Percentiles rank a stretch among this genome's conserved stretches.
These are phyloP conservation scores for Spizaetus ornatus DNA, from an alignment of 2,113 vertebrate species.

Conservation along the genomic window DNA sequence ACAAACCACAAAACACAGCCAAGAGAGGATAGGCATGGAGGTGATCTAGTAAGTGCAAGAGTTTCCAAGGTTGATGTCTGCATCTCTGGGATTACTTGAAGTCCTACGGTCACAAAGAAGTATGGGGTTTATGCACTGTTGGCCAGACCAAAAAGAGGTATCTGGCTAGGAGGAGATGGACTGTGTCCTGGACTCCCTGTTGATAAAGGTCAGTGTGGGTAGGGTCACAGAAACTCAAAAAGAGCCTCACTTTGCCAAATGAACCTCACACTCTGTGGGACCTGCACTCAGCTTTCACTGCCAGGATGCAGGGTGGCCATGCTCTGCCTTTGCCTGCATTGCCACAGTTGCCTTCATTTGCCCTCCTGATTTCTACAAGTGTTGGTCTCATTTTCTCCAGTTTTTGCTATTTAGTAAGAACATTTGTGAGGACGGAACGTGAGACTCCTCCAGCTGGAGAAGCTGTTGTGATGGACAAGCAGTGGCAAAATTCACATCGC, in stretches of 20 bases:
- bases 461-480: neutral
- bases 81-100: neutral
- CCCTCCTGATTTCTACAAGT: neutral
- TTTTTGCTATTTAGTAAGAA: neutral
- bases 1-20: neutral
- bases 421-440: neutral
- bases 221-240: neutral
- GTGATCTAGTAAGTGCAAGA: neutral
- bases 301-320: neutral
- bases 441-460: neutral
- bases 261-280: neutral
- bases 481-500: neutral
- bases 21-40: neutral
- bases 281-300: neutral
- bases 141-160: neutral
- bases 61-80: neutral
- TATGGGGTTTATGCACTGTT: too few relatives aligned
- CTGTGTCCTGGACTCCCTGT: neutral
- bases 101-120: neutral
- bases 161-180: neutral
- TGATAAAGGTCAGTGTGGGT: neutral
- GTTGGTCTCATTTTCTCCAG: neutral
- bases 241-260: neutral
- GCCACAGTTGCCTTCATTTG: neutral
- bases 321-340: neutral